Base-by-base conservation (phyloP, 2,888 invertebrate genomes). In the Drosophila austrosaltans region DNA sequence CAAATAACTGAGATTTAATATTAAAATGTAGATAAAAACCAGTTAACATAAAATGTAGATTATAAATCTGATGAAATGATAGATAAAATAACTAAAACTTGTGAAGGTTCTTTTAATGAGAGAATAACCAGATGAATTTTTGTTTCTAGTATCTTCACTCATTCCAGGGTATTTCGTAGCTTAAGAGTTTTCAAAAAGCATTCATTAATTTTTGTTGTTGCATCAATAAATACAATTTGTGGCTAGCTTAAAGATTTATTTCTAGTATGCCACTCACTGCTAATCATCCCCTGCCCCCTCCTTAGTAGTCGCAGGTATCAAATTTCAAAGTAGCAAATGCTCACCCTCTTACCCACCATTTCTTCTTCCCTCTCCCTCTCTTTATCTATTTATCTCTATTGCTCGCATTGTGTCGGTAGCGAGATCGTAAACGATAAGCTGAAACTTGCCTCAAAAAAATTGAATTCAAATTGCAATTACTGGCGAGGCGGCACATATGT, bases 341-440 rank as follows among this genome's bases (percentile, higher is more conserved):
- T 30, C 30, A 36, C 8, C 36, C 36, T 36, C 36, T 36, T 36
- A 36, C 36, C 0, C 10, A 3, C 36, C 36, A 10, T 16, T 16
- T 8, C 67, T 73, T 22, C 22, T 53, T 36, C 53, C 40, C 32
- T 22, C 36, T 2, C 56, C 25, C n/a, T 25, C 53, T 20, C 39
- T 61, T 4, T 8, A 22, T 48, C 44, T 48, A 48, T 48, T 44
- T 54, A 28, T 62, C n/a, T 58, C 39, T 64, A 54, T 59, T 68
- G 58, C 75, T 73, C 28, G 28, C 62, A n/a, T 53, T 48, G 32
- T 25, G 30, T 25, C 39, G 12, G 30, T 25, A 39, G 12, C n/a
- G 22, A 75, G 75, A 85, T 85, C 88, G 77, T 75, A 63, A 82
- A 75, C 79, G 82, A 87, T 82, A 77, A 75, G 66, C 75, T 42